Base-by-base conservation (phyloP, 1,140 invertebrate genomes). In the Marisa cornuarietis region DNA sequence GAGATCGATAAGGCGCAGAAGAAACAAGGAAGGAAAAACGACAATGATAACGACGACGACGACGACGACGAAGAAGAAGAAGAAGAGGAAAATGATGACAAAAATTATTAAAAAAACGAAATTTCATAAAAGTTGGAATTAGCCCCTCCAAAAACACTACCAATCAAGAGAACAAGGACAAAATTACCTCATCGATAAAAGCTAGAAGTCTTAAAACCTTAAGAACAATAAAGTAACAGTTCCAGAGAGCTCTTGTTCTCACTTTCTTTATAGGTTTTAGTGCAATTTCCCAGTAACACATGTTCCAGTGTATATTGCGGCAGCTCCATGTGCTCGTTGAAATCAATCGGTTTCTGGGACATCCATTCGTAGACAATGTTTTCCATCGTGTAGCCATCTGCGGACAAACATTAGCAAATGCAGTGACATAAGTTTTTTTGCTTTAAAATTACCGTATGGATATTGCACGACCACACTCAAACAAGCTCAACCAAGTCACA, bases 331-430 rank as follows among this genome's bases (percentile, higher is more conserved):
- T 76, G 66, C 62, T 81, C 82, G 22, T 82, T 77, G 68, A 78
- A 80, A 72, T 83, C 83, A 18, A 85, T 76, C 13, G 81, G 78
- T 42, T 82, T 72, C 5, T 71, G 58, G 1, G 81, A 65, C 26
- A 83, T 79, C 87, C 85, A 87, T 16, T n/a, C 6, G 72, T 86
- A 86, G 31, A 81, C 58, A 26, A 88, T 77, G 66, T 87, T 83
- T 42, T 85, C 81, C 54, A 73, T 82, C 5, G 82, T 87, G 74
- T 87, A 87, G 16, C 83, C 85, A 62, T 97, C 84, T 85, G 75
- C 11, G 69, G 49, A 76, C 62, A 77, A 71, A 8, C 61, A 31
- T 14, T 71, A 11, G 20, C 5, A 58, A 24, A 76, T 0, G 20
- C 31, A 75, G 42, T 11, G 24, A 69, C 11, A 16, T 42, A 16